Base-by-base conservation (phyloP, 2,113 vertebrate genomes). In the Protobothrops flavoviridis region DNA sequence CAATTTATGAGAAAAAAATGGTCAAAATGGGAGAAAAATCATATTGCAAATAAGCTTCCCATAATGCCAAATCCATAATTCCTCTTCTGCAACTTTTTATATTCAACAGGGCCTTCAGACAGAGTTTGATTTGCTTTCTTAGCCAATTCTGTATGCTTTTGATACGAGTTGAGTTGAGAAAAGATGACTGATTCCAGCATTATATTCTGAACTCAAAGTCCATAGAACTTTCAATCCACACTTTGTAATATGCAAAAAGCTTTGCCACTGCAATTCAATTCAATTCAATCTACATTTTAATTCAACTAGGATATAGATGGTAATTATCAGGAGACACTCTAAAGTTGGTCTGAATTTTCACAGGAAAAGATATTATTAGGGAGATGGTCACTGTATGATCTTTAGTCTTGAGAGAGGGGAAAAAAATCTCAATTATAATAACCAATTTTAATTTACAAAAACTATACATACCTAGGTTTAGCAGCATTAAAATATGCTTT, bases 1-100 rank as follows among this genome's bases (percentile, higher is more conserved):
- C 89, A 90, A 94, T 94, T 93, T 91, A 15, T 9, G 43, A 74
- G 64, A 87, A 55, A 91, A 93, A 55, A 21, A 64, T 48, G 3
- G 12, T 55, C 55, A 17, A 85, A 45, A 48, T 3, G 59, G 0
- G 17, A 2, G 24, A 8, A 45, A 59, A 93, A 92, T 1, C 26
- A 26, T 33, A 56, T 24, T 48, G 24, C 91, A 96, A 93, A 93
- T 64, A 81, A n/a, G 6, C n/a, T 91, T 85, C 23, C 26, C 48
- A 53, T 6, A 53, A 74, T 33, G 48, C 90, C 90, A 74, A 33
- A 53, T 74, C 48, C 29, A 90, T 74, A 89, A 94, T 10, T 55
- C 5, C 0, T 90, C 92, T 87, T 90, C 64, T 85, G 48, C 4
- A 10, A 3, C 11, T 90, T 92, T 93, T 48, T 45, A 56, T n/a